Conservation (phyloP, 2,888 invertebrate genomes). For the Tetheella fluctuosa region DNA sequence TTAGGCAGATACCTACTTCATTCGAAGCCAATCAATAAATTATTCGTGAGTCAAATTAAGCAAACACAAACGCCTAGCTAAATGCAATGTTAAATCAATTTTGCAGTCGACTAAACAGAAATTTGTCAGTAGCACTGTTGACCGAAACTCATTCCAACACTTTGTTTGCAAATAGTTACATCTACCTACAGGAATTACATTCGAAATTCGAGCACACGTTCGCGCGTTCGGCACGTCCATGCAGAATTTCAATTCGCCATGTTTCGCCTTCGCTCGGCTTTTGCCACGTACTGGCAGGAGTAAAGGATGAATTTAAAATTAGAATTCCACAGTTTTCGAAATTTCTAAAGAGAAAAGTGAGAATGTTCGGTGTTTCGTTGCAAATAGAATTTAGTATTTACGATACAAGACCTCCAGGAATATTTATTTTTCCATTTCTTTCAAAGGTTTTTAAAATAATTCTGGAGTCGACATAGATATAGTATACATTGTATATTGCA, state of each 20-base stretch:
- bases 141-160: slow-evolving; percentile 57
- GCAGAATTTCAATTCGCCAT: slow-evolving; percentile 75
- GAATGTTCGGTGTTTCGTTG: not conserved
- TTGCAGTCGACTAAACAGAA: slow-evolving; percentile 16
- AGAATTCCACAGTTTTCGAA: slow-evolving; percentile 51
- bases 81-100: slow-evolving; percentile 25
- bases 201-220: slow-evolving; percentile 64
- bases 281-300: slow-evolving; percentile 63
- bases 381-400: slow-evolving; percentile 1
- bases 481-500: no score
- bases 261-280: slow-evolving; percentile 65
- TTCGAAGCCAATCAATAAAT: not conserved
- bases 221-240: slow-evolving; percentile 59
- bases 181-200: slow-evolving; percentile 60
- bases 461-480: no score
- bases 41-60: not conserved
- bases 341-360: not conserved
- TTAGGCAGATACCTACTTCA: not conserved
- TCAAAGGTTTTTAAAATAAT: no score
- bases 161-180: slow-evolving; percentile 69
- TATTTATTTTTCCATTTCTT: no score
- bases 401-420: not conserved
- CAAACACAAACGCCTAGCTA: not conserved
- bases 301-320: slow-evolving; percentile 74
- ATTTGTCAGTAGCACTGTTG: slow-evolving; percentile 19